Evolutionary conservation across 2,888 invertebrate genomes (phyloP), one percentile per base, ranked within the genome.

Genomic region (Odontomyia ornata): DNA sequence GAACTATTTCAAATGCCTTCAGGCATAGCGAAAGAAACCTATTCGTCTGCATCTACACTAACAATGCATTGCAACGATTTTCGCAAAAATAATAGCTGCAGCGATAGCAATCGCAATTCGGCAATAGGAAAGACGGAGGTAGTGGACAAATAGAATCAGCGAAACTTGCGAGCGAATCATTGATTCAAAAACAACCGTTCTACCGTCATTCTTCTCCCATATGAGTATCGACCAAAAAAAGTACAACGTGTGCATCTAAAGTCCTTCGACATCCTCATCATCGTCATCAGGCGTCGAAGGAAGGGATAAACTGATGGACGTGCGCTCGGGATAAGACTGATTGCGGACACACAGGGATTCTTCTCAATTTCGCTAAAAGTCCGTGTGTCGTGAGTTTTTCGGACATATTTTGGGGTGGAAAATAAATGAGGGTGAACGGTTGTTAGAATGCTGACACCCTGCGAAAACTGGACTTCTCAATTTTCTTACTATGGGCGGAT

Each of bases 381-480:
- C 73, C 76, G 46, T 52, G 69, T 76, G 77, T 47, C 57, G 30
- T 30, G 76, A 73, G 75, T 75, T 57, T 64, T 79, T 79, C 77
- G 77, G 79, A 77, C 77, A 77, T 28, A 36, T 36, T n/a, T n/a
- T 75, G 75, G 43, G 72, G 72, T 27, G 72, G 76, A 79, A 77
- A 78, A 79, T 79, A 77, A 77, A 79, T 79, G 75, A 79, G 79
- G 77, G 60, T 60, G 76, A 75, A 76, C 76, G 73, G 52, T 60
- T n/a, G n/a, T n/a, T n/a, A 76, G 62, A 47, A 75, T 77, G 75
- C 67, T 76, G 65, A 47, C 76, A 67, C 67, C 67, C 67, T 65
- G 30, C n/a, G 56, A 46, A 65, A 30, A 18, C 52, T 52, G 46
- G 65, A 75, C 18, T 43, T 30, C 36, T 30, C 43, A 67, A 18